phyloP scores from a whole-genome alignment of 2,113 vertebrate species.

The Aegithalos caudatus region DNA sequence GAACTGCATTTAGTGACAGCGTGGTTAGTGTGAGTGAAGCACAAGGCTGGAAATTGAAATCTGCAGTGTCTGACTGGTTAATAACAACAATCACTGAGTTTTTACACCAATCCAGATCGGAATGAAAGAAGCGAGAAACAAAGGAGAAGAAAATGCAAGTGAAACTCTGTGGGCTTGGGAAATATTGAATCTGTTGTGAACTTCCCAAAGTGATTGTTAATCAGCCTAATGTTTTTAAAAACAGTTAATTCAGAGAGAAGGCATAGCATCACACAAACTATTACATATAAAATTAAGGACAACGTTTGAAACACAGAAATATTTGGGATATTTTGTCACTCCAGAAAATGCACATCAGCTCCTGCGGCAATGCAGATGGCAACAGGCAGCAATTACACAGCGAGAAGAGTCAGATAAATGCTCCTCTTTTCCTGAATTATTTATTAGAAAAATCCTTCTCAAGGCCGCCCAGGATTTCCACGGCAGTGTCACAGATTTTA shows the following conservation, averaged over 20 bases:
- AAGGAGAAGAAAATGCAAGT: not conserved
- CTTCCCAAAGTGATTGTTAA: not conserved
- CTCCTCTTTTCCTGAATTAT: not conserved
- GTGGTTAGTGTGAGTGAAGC: not conserved
- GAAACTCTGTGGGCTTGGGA: not conserved
- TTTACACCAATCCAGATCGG: not conserved
- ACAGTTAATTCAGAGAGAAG: not conserved
- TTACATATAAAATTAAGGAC: accelerated
- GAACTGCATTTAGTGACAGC: not conserved
- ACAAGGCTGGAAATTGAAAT: not conserved
- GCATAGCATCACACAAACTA: accelerated
- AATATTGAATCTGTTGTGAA: not conserved
- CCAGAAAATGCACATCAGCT: not conserved
- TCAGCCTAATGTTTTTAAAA: not conserved
- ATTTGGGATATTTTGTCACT: not conserved
- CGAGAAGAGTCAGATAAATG: not conserved
- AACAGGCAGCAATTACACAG: not conserved
- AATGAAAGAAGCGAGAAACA: not conserved
- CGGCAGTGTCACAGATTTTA: accelerated
- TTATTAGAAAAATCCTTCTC: not conserved
- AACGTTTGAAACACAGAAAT: not conserved
- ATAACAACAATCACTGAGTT: not conserved
- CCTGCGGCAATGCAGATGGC: accelerated
- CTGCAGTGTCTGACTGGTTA: not conserved
- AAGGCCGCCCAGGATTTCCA: not conserved